A percentile compares a stretch with the other conserved stretches of the same genome.
phyloP scores from a whole-genome alignment of 2,113 vertebrate genomes.

The Okapia johnstoni region DNA sequence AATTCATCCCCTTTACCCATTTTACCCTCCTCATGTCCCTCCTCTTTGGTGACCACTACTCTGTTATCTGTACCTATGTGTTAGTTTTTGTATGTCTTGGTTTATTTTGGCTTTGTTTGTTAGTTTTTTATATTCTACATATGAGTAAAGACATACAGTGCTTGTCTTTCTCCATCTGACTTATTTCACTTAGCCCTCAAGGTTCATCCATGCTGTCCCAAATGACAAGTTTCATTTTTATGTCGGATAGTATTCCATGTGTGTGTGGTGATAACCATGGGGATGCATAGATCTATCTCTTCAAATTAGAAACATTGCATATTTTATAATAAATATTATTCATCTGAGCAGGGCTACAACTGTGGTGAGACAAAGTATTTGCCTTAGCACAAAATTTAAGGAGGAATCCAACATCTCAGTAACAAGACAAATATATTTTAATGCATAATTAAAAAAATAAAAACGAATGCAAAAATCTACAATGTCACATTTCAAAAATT shows the following conservation, averaged over 20 bases:
- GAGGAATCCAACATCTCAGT: background rate
- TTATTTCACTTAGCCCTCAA: background rate
- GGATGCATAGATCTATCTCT: background rate
- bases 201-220: background rate
- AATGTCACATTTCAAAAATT: background rate
- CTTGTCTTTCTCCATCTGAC: background rate
- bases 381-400: background rate
- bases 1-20: background rate
- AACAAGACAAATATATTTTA: background rate
- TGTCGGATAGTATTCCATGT: background rate
- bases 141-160: background rate
- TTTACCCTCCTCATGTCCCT: background rate
- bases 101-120: background rate
- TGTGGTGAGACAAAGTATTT: background rate
- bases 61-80: background rate
- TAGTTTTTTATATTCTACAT: background rate
- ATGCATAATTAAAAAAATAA: background rate
- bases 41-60: background rate
- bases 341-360: accelerated
- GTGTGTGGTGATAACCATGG: background rate
- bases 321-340: background rate
- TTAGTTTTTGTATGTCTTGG: background rate
- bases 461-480: background rate
- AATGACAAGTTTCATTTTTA: background rate
- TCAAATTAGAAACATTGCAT: background rate